These are phyloP conservation scores for Miniopterus natalensis DNA, from an alignment of 2,113 vertebrate genomes.

Conservation along the genomic window DNA sequence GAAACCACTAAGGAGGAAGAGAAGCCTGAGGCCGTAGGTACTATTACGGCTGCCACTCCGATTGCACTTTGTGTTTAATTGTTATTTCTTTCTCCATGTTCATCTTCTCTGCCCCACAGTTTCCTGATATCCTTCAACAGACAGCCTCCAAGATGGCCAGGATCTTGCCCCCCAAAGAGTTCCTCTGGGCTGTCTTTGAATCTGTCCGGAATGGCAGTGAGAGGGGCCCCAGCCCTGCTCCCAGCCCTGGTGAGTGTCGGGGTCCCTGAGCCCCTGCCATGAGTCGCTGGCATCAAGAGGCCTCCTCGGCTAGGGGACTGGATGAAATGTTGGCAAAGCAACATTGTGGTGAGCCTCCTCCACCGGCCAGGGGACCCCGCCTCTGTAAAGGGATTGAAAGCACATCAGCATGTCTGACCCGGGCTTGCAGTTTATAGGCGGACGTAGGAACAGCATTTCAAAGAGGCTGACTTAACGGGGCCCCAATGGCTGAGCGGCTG, in stretches of 20 bases:
- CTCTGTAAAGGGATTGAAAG: not conserved
- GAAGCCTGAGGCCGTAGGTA: not conserved
- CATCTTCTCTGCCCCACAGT: slow-evolving; percentile 78
- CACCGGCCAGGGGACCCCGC: not conserved
- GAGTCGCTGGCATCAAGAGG: not conserved
- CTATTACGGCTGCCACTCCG: not conserved
- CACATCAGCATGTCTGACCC: not conserved
- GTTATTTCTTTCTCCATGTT: not conserved
- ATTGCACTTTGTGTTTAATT: not conserved
- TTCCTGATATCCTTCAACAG: slow-evolving; percentile 86
- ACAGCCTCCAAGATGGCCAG: slow-evolving; percentile 74
- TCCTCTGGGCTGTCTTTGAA: slow-evolving; percentile 87
- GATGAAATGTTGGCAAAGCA: slow-evolving; percentile 42
- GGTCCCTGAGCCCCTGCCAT: not conserved
- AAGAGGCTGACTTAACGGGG: not conserved
- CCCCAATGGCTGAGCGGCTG: not conserved
- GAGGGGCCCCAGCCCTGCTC: rapidly evolving
- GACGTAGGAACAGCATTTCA: not conserved
- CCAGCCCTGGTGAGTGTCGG: slow-evolving; percentile 83
- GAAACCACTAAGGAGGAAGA: not conserved
- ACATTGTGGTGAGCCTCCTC: not conserved
- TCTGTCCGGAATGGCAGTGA: slow-evolving; percentile 70
- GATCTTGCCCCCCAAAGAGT: slow-evolving; percentile 75
- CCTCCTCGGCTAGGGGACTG: not conserved
- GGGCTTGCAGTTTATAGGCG: not conserved